Evolutionary conservation across 2,888 invertebrate species (phyloP).

Genomic region (Trachelus tabidus): DNA sequence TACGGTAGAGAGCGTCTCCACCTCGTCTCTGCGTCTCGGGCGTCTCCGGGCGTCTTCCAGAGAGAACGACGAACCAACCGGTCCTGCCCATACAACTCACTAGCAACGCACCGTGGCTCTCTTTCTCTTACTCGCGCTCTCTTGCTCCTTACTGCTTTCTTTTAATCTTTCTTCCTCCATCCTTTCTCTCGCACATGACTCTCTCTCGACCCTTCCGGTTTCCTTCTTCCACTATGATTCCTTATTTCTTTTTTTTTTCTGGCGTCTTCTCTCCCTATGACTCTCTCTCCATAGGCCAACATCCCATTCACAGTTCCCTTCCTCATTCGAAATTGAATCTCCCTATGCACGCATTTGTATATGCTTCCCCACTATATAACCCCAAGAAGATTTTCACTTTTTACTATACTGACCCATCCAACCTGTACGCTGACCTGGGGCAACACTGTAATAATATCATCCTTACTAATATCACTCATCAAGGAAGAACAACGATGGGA

Average conservation of each 20-base stretch:
- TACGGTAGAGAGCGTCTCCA: not conserved
- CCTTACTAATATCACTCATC: not conserved
- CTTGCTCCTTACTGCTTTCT: not conserved
- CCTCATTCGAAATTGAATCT: not conserved
- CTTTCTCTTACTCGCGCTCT: not conserved
- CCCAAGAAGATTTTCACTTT: not conserved
- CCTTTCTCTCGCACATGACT: not conserved
- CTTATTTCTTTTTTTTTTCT: not conserved
- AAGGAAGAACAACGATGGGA: not conserved
- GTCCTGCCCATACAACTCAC: slow-evolving; percentile 8
- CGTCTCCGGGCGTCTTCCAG: not conserved
- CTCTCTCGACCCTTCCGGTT: not conserved
- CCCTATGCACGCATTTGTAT: not conserved
- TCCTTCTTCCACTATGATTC: not conserved
- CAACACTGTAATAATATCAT: not conserved
- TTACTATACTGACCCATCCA: not conserved
- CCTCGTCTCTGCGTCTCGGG: not conserved
- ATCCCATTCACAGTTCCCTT: not conserved
- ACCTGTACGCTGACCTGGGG: not conserved
- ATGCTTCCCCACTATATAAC: not conserved
- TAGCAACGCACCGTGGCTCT: not conserved
- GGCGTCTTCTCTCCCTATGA: not conserved
- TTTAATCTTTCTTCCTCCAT: not conserved
- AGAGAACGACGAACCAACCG: slow-evolving; percentile 1
- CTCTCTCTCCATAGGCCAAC: not conserved